phyloP scores from a whole-genome alignment of 2,888 invertebrate species.

The Uropetala carovei region DNA sequence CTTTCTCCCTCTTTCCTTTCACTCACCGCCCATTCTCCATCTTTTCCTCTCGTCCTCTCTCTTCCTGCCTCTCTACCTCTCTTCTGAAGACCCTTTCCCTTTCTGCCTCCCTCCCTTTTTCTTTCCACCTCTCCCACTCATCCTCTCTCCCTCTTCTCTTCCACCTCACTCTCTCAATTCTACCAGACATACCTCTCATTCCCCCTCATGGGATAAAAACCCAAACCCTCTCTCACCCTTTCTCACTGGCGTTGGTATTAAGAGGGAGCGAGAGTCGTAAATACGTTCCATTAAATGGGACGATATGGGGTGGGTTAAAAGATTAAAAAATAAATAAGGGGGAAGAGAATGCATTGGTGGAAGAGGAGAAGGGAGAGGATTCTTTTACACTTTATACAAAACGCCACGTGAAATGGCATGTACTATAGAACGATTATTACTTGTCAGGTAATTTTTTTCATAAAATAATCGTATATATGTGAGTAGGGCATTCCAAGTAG shows the following conservation, averaged over 20 bases:
- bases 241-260: conserved; percentile 32
- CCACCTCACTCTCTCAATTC: too few relatives aligned
- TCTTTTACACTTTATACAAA: neutral
- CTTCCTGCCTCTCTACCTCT: neutral
- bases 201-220: neutral
- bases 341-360: neutral
- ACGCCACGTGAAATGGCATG: neutral
- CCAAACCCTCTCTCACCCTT: neutral
- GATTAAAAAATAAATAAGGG: neutral
- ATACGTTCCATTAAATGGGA: conserved; percentile 51
- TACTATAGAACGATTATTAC: neutral
- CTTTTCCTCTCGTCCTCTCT: too few relatives aligned
- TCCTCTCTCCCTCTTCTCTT: neutral
- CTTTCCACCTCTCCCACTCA: too few relatives aligned
- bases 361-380: conserved; percentile 5
- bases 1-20: too few relatives aligned
- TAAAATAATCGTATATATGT: too few relatives aligned
- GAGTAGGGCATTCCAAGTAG: too few relatives aligned
- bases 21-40: too few relatives aligned
- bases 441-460: neutral
- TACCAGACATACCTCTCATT: too few relatives aligned
- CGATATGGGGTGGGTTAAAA: conserved; percentile 9
- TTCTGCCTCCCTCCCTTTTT: too few relatives aligned
- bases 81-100: too few relatives aligned
- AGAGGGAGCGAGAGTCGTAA: conserved; percentile 34